Evolutionary conservation across 2,113 vertebrate species (phyloP), one percentile per base, ranked within the genome.

Genomic region (Mastomys coucha): DNA sequence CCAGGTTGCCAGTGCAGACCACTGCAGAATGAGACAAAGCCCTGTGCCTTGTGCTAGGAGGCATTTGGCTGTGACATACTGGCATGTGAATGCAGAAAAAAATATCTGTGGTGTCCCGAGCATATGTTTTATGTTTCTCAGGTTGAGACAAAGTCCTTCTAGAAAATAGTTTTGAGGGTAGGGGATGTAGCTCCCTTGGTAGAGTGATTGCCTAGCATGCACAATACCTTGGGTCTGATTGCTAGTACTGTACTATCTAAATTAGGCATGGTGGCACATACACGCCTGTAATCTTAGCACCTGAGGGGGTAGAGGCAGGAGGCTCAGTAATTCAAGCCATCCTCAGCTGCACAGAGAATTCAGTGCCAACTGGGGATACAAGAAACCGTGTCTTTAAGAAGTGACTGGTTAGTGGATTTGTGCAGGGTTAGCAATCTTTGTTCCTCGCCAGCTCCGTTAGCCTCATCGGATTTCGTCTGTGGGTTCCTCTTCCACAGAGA

Each of bases 21-120:
- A 6, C 20, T 69, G 90, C 90, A 87, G 87, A 91, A 63, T 17
- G 75, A 90, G 76, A 92, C 91, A 90, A 92, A 88, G 94, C 58
- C 82, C 65, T 70, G 67, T 28, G 73, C n/a, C 2, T 86, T 77
- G 69, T 56, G 80, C 88, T 45, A 84, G 78, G 78, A 72, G 70
- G 95, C 87, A 3, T 84, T 96, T 91, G 96, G 91, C 96, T 13
- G 12, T 69, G 84, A 67, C 11, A 19, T 53, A 1, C 24, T 51
- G 60, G 67, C 63, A 19, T 17, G 75, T 90, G 96, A 91, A 84
- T 3, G 5, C 75, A 63, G 67, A n/a, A n/a, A 63, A 58, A 36
- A 24, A 56, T 17, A 2, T 89, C 45, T 72, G 92, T 11, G 13
- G 36, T 17, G 51, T 42, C 72, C 8, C 2, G 1, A 22, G 22